Evolutionary conservation across 2,113 vertebrate species (phyloP).

Genomic region (Tetrax tetrax): DNA sequence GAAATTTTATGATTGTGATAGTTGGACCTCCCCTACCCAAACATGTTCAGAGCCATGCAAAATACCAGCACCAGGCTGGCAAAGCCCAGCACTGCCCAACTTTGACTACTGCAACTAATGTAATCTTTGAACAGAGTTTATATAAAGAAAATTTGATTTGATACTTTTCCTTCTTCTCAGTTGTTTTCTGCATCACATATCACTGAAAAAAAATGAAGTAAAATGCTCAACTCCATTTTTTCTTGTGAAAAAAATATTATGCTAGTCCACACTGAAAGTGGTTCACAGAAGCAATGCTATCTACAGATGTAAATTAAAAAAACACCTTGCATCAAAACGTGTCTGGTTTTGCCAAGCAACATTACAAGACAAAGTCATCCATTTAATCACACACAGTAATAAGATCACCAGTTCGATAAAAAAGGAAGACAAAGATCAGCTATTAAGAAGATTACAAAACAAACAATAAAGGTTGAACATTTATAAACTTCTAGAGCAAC

Average conservation of each 20-base stretch:
- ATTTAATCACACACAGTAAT: not conserved
- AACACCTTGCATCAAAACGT: not conserved
- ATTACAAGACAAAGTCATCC: not conserved
- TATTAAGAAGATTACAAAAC: not conserved
- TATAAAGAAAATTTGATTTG: not conserved
- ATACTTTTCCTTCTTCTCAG: not conserved
- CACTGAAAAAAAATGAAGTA: not conserved
- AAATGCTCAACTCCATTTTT: not conserved
- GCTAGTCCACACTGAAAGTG: not conserved
- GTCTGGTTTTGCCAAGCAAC: not conserved
- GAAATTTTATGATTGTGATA: not conserved
- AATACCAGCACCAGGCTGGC: not conserved
- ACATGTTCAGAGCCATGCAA: not conserved
- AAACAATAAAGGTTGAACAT: not conserved
- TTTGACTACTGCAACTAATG: not conserved
- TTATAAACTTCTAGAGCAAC: not conserved
- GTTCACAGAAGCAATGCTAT: not conserved
- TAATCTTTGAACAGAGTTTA: not conserved
- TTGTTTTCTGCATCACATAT: not conserved
- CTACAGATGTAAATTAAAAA: not conserved
- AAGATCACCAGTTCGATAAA: not conserved
- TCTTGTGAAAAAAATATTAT: not conserved
- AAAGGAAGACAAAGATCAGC: not conserved
- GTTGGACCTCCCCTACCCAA: not conserved
- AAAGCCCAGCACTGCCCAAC: not conserved